Conservation (phyloP, 2,888 invertebrate genomes). For the Hoplodrina blanda region DNA sequence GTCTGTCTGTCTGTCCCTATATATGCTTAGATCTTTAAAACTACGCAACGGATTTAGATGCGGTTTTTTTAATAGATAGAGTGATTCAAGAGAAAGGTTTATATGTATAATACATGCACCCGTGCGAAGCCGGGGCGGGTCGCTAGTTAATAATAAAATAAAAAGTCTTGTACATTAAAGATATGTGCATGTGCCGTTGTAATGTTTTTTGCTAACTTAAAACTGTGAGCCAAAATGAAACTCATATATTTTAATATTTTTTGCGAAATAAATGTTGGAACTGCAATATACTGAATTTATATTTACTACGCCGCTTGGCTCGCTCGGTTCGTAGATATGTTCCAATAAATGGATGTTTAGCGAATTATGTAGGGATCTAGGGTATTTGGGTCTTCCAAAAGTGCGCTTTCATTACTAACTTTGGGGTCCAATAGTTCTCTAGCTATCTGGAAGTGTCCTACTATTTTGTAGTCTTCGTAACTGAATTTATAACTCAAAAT, state of each 20-base stretch:
- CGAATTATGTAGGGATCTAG: conserved; percentile 60
- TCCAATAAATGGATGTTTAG: conserved; percentile 65
- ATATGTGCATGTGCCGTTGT: conserved; percentile 19
- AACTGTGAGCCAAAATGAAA: conserved; percentile 56
- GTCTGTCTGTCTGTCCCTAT: too few species aligned
- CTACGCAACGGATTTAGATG: too few species aligned
- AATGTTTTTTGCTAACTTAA: conserved; percentile 45
- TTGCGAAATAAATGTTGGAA: conserved; percentile 68
- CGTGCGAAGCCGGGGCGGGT: too few species aligned
- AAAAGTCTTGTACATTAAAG: conserved; percentile 28
- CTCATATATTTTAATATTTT: conserved; percentile 60
- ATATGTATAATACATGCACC: too few species aligned
- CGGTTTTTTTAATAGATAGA: too few species aligned
- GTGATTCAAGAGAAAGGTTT: too few species aligned
- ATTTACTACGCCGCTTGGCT: conserved; percentile 69
- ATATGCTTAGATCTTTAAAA: too few species aligned
- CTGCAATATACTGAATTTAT: conserved; percentile 69
- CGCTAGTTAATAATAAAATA: background rate
- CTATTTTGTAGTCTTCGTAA: conserved; percentile 57
- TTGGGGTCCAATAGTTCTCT: conserved; percentile 55
- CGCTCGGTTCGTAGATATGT: conserved; percentile 60
- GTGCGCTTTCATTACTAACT: conserved; percentile 67
- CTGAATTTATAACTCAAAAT: conserved; percentile 20
- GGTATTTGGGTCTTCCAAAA: conserved; percentile 57
- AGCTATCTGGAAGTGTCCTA: conserved; percentile 64